phyloP scores from a whole-genome alignment of 2,113 vertebrate genomes.

The Tapirus terrestris region DNA sequence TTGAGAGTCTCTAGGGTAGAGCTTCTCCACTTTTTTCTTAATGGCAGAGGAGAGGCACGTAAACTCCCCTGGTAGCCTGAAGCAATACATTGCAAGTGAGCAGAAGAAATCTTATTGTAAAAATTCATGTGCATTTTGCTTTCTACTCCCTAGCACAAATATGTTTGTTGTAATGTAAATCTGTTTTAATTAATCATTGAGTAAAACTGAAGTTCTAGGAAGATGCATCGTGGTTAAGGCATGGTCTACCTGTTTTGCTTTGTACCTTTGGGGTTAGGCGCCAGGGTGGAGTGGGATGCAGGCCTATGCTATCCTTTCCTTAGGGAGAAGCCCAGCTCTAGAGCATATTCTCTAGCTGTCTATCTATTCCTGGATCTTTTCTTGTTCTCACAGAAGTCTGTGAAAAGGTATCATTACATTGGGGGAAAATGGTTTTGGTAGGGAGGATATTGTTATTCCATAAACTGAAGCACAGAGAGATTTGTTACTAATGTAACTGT shows the following conservation, averaged over 20 bases:
- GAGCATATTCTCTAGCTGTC: background rate
- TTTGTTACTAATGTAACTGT: slow-evolving; percentile 41
- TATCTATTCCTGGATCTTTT: slow-evolving; percentile 22
- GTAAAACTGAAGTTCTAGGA: slow-evolving; percentile 50
- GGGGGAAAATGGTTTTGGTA: background rate
- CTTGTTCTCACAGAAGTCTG: background rate
- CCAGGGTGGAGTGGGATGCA: background rate
- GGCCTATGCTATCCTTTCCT: background rate
- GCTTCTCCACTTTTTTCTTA: background rate
- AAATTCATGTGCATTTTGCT: slow-evolving; percentile 13
- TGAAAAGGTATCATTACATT: slow-evolving; percentile 37
- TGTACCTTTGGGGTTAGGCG: background rate
- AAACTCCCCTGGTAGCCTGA: slow-evolving; percentile 51
- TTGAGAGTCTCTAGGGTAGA: slow-evolving; percentile 28
- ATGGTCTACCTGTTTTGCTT: background rate
- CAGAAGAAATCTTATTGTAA: slow-evolving; percentile 50
- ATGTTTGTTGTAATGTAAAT: slow-evolving; percentile 18
- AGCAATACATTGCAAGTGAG: slow-evolving; percentile 16
- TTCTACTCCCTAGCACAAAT: background rate
- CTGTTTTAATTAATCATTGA: slow-evolving; percentile 23
- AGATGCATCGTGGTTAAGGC: background rate
- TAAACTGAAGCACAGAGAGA: background rate
- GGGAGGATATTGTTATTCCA: slow-evolving; percentile 20
- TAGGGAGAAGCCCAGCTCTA: slow-evolving; percentile 1
- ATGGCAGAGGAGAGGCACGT: background rate